A percentile compares a stretch with the other conserved stretches of the same genome.
phyloP scores from a whole-genome alignment of 2,797 vertebrate genomes.

The Acrocephalus scirpaceus region DNA sequence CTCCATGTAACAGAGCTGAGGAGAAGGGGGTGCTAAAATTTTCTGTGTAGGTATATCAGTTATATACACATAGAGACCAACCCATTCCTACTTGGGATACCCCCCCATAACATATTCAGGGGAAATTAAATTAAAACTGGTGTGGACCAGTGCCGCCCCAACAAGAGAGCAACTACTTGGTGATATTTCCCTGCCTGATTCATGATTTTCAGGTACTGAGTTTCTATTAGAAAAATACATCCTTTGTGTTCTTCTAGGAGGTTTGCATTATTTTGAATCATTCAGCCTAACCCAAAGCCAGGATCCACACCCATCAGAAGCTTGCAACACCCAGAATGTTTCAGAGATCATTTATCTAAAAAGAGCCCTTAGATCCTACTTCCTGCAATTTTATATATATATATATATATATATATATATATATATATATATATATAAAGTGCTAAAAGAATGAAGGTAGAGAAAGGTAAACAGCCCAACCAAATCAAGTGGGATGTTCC shows the following conservation, averaged over 20 bases:
- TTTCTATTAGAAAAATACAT: not conserved
- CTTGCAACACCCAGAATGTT: conserved; percentile 26
- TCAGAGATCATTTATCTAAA: conserved; percentile 10
- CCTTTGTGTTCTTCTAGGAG: not conserved
- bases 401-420: not conserved
- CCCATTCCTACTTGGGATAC: not conserved
- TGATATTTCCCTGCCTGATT: not conserved
- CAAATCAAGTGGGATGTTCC: not conserved
- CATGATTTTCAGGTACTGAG: not conserved
- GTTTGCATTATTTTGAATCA: not conserved
- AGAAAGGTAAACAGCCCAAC: not conserved
- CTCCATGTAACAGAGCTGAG: not conserved
- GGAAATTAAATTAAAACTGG: not conserved
- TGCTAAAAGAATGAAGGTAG: not conserved
- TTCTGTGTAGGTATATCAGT: not conserved
- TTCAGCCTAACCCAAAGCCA: not conserved
- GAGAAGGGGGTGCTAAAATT: not conserved
- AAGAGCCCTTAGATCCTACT: not conserved
- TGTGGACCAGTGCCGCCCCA: not conserved
- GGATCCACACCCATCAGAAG: not conserved
- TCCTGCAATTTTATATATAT: not conserved
- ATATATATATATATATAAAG: not conserved
- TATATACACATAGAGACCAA: not conserved
- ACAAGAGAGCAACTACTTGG: not conserved
- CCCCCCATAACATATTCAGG: not conserved